Evolutionary conservation across 2,888 invertebrate species (phyloP).

Genomic region (Heteromurus nitidus): DNA sequence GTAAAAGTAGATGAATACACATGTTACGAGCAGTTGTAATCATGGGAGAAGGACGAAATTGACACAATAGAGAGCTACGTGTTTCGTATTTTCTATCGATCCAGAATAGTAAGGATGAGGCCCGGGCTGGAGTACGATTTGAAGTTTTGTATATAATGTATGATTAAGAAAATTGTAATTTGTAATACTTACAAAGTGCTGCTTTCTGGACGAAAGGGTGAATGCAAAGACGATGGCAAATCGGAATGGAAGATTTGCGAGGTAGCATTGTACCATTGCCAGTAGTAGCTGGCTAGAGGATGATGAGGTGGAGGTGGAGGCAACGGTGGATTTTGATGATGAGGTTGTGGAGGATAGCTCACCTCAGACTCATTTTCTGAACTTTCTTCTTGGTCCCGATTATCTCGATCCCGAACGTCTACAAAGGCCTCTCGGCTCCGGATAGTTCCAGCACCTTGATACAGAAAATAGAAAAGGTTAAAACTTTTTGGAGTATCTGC

Average conservation of each 20-base stretch:
- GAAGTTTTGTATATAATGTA: not conserved
- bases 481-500: not conserved
- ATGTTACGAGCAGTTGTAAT: too few relatives aligned
- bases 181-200: slow-evolving; percentile 40
- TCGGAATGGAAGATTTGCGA: slow-evolving; percentile 63
- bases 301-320: slow-evolving; percentile 66
- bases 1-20: too few relatives aligned
- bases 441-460: slow-evolving; percentile 58
- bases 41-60: too few relatives aligned
- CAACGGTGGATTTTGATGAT: slow-evolving; percentile 38
- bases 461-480: not conserved
- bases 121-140: not conserved
- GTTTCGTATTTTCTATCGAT: not conserved
- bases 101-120: not conserved
- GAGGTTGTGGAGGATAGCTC: slow-evolving; percentile 63
- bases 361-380: slow-evolving; percentile 71
- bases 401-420: slow-evolving; percentile 63
- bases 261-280: slow-evolving; percentile 72
- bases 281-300: slow-evolving; percentile 67
- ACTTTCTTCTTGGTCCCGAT: slow-evolving; percentile 54
- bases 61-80: not conserved
- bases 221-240: slow-evolving; percentile 1
- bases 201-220: slow-evolving; percentile 13
- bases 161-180: not conserved
- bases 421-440: slow-evolving; percentile 68